These are phyloP conservation scores for Notodonta ziczac DNA, from an alignment of 2,888 invertebrate genomes.

Conservation along the genomic window DNA sequence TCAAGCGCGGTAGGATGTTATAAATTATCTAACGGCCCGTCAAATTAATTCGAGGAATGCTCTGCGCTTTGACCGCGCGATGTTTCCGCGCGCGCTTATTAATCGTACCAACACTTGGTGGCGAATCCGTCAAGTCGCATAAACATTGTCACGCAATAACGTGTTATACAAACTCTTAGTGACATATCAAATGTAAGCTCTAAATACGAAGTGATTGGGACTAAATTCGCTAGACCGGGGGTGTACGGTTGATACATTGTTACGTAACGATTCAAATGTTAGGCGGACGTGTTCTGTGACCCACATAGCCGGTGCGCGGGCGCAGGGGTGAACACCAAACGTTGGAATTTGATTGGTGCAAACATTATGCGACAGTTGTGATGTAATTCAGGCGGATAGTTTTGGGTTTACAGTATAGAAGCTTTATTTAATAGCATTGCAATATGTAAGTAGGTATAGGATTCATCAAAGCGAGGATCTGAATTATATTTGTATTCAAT, in stretches of 20 bases:
- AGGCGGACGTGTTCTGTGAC: constrained; percentile 38
- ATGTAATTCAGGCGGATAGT: constrained; percentile 27
- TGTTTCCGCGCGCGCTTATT: constrained; percentile 77
- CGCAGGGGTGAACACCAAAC: constrained; percentile 28
- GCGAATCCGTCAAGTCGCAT: constrained; percentile 66
- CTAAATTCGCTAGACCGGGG: background rate
- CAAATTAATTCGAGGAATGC: constrained; percentile 84
- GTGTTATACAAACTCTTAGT: background rate
- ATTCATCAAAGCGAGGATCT: background rate
- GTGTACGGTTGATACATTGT: background rate
- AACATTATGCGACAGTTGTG: constrained; percentile 30
- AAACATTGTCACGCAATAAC: constrained; percentile 6
- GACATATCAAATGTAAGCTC: constrained; percentile 3
- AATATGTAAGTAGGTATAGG: too few relatives aligned
- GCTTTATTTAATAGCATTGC: background rate
- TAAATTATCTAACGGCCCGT: constrained; percentile 83
- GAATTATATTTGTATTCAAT: too few relatives aligned
- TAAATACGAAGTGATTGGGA: background rate
- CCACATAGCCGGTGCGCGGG: constrained; percentile 25
- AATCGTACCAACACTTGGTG: constrained; percentile 76
- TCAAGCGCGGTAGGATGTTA: constrained; percentile 77
- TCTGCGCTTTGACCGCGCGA: constrained; percentile 59
- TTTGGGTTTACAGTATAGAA: constrained; percentile 8
- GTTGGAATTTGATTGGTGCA: constrained; percentile 44
- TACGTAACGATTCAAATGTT: constrained; percentile 28